phyloP scores from a whole-genome alignment of 2,888 invertebrate species.

The Dermolepida albohirtum region DNA sequence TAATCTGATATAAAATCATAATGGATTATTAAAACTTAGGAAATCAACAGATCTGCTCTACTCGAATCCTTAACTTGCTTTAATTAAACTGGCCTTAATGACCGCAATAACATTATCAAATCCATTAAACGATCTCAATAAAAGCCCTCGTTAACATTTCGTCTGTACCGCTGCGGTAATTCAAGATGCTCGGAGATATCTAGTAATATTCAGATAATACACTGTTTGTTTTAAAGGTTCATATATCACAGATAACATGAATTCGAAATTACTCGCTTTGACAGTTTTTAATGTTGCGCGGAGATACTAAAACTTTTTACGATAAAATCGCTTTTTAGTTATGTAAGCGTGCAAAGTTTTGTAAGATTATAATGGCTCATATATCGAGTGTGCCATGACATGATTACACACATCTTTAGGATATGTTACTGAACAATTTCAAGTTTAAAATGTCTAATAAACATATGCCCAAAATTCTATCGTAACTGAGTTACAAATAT shows the following conservation, averaged over 20 bases:
- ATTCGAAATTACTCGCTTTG: too few species aligned
- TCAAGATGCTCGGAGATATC: constrained; percentile 42
- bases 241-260: neutral
- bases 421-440: too few species aligned
- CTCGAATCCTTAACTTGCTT: constrained; percentile 50
- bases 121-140: constrained; percentile 54
- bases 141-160: constrained; percentile 47
- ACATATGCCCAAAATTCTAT: too few species aligned
- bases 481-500: too few species aligned
- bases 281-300: too few species aligned
- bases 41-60: constrained; percentile 51
- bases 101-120: constrained; percentile 57
- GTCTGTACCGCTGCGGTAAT: constrained; percentile 41
- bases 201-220: constrained; percentile 38
- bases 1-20: constrained; percentile 50
- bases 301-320: too few species aligned
- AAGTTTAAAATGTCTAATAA: too few species aligned
- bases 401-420: too few species aligned
- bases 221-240: constrained; percentile 20
- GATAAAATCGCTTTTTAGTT: too few species aligned
- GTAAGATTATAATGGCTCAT: too few species aligned
- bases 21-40: constrained; percentile 56
- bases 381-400: too few species aligned
- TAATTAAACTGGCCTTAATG: constrained; percentile 56
- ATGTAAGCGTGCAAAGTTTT: too few species aligned